Percentiles rank a stretch among this genome's conserved stretches.
phyloP scores from a whole-genome alignment of 2,888 invertebrate species.

The Eurois occulta region DNA sequence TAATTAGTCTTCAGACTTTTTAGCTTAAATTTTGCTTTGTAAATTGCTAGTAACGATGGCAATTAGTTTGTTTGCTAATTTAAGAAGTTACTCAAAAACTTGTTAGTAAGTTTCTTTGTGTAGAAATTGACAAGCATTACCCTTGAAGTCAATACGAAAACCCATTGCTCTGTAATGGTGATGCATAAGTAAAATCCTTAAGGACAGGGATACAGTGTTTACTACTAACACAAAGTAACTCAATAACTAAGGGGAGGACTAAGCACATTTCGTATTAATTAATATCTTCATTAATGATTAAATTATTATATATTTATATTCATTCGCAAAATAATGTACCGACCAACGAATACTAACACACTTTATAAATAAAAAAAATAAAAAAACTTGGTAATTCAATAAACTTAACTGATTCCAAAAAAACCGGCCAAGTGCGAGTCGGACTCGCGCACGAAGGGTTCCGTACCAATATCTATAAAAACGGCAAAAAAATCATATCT shows the following conservation, averaged over 20 bases:
- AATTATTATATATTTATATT: no score
- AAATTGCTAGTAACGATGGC: constrained; percentile 7
- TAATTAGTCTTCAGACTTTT: constrained; percentile 28
- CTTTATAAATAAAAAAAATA: no score
- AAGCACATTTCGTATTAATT: not conserved
- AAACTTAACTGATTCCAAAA: not conserved
- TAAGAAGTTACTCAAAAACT: constrained; percentile 4
- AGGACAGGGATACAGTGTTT: not conserved
- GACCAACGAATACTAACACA: not conserved
- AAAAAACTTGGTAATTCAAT: not conserved
- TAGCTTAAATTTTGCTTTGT: constrained; percentile 11
- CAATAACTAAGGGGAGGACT: not conserved
- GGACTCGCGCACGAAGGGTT: no score
- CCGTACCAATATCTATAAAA: no score
- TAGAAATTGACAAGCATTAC: not conserved
- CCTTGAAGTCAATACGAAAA: not conserved
- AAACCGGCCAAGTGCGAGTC: no score
- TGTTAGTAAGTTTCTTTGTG: not conserved
- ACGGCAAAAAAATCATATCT: no score
- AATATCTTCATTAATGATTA: not conserved
- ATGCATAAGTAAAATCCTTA: not conserved
- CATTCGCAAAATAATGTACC: not conserved
- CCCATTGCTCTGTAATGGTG: not conserved
- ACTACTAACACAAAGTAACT: not conserved
- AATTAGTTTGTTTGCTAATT: constrained; percentile 22